These are phyloP conservation scores for Acanthosepion pharaonis DNA, from an alignment of 2,888 invertebrate genomes.

Conservation along the genomic window DNA sequence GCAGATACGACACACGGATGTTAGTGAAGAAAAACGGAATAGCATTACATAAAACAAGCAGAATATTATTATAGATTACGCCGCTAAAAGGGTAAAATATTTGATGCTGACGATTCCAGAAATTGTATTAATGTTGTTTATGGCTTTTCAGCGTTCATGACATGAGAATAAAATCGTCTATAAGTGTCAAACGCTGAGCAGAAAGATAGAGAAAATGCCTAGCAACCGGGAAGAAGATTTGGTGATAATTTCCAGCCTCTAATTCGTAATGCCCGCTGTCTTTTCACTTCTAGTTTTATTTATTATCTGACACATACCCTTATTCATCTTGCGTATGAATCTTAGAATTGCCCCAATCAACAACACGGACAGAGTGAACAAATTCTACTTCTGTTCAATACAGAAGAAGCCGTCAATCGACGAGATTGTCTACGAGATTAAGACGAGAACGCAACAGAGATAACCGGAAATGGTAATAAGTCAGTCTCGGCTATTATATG, in stretches of 20 bases:
- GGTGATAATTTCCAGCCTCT: not conserved
- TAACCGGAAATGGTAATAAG: not conserved
- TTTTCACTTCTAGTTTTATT: not conserved
- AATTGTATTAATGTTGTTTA: not conserved
- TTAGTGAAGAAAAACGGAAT: too few relatives aligned
- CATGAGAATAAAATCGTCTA: not conserved
- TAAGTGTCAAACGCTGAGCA: not conserved
- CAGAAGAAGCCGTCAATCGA: not conserved
- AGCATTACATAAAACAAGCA: too few relatives aligned
- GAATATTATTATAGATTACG: not conserved
- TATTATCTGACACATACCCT: not conserved
- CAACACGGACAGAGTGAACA: not conserved
- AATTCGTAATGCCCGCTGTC: not conserved
- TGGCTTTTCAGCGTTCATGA: not conserved
- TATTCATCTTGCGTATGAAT: not conserved
- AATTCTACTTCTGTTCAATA: not conserved
- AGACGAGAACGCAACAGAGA: not conserved
- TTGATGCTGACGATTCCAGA: not conserved
- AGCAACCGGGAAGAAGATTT: not conserved
- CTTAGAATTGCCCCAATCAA: not conserved
- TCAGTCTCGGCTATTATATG: not conserved
- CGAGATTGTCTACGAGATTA: not conserved
- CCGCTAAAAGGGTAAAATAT: not conserved
- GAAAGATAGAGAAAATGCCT: not conserved
- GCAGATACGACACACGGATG: too few relatives aligned